These are phyloP conservation scores for Isurus oxyrinchus DNA, from an alignment of 2,113 vertebrate genomes.

Conservation along the genomic window DNA sequence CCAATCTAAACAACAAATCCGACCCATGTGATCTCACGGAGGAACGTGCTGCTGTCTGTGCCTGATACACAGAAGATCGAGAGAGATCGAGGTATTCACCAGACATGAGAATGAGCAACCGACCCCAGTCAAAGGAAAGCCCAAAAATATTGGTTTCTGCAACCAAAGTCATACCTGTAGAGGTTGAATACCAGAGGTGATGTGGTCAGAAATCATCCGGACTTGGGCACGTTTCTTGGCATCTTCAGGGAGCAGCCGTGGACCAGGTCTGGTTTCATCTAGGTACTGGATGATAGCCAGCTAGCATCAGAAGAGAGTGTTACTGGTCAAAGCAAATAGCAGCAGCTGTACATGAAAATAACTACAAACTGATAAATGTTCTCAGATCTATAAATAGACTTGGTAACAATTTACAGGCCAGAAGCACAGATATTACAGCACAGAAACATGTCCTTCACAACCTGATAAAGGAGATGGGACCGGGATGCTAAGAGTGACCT, in stretches of 20 bases:
- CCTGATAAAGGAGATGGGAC: not conserved
- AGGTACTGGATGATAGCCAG: slow-evolving; percentile 91
- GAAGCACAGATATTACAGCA: not conserved
- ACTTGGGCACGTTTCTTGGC: slow-evolving; percentile 72
- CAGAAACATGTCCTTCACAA: not conserved
- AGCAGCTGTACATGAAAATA: not conserved
- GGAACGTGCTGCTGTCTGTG: not conserved
- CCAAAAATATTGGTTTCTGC: not conserved
- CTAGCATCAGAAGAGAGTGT: slow-evolving; percentile 51
- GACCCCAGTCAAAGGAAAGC: not conserved
- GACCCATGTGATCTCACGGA: too few species aligned
- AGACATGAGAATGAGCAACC: not conserved
- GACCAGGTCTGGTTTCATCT: slow-evolving; percentile 77
- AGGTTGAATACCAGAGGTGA: slow-evolving; percentile 85
- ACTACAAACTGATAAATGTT: not conserved
- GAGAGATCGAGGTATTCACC: not conserved
- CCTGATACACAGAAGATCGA: not conserved
- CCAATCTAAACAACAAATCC: not conserved
- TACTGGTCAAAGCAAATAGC: not conserved
- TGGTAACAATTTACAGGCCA: too few species aligned
- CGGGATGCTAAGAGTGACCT: not conserved
- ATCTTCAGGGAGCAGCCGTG: slow-evolving; percentile 74
- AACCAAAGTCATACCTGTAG: slow-evolving; percentile 69
- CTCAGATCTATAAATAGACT: not conserved
- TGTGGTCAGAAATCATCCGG: slow-evolving; percentile 80